phyloP scores from a whole-genome alignment of 2,797 vertebrate species.

The Pipistrellus pygmaeus region DNA sequence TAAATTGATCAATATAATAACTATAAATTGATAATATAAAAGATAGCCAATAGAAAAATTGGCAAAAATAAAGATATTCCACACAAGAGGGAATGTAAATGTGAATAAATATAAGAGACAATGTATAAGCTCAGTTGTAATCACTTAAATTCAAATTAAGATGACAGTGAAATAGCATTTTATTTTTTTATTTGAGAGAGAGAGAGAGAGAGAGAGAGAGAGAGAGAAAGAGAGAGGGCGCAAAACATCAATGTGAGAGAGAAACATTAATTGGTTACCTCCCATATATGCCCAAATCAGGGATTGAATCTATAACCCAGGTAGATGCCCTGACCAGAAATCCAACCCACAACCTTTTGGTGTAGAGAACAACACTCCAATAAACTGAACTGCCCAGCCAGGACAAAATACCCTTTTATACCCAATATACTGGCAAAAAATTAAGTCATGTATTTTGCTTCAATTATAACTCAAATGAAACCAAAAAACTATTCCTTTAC shows the following conservation, averaged over 20 bases:
- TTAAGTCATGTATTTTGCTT: background rate
- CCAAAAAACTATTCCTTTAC: background rate
- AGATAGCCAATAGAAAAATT: background rate
- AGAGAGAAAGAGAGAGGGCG: too few relatives aligned
- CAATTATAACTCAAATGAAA: background rate
- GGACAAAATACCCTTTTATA: background rate
- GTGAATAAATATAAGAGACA: background rate
- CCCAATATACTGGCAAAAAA: background rate
- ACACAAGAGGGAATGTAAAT: background rate
- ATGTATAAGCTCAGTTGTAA: background rate
- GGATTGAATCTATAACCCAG: background rate
- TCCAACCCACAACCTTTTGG: background rate
- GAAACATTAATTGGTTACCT: background rate
- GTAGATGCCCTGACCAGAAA: background rate
- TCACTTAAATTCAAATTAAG: background rate
- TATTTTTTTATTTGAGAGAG: background rate
- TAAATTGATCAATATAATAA: background rate
- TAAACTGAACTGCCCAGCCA: background rate
- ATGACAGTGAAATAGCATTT: background rate
- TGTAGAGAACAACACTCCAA: background rate
- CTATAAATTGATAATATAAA: background rate
- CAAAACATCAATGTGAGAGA: background rate
- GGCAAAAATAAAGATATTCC: background rate
- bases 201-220: background rate
- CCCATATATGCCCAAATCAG: background rate